Evolutionary conservation across 92 coral and sea anemone genomes (phyloP).

Genomic region (Umimayanthus chanpuru): DNA sequence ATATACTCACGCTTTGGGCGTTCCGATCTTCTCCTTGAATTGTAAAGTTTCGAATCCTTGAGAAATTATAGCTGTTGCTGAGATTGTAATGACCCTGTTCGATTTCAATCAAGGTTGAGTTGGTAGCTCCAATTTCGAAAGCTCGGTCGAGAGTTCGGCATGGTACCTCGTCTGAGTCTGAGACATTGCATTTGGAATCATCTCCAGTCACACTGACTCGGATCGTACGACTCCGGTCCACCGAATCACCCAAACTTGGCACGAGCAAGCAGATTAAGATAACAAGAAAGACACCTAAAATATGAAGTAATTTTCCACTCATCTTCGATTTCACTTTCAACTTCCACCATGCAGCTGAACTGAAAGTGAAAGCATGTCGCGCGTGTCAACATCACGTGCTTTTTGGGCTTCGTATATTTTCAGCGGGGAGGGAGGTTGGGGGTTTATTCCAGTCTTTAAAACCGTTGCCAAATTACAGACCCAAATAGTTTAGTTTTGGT

Average conservation of each 20-base stretch:
- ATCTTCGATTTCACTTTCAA: not conserved
- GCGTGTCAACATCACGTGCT: not conserved
- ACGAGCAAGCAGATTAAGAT: not conserved
- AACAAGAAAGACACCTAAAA: not conserved
- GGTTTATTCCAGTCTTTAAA: no score
- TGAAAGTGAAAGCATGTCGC: not conserved
- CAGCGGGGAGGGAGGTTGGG: no score
- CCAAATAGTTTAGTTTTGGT: no score
- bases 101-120: conserved; percentile 60
- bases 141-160: conserved; percentile 77
- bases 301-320: not conserved
- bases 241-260: not conserved
- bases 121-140: conserved; percentile 52
- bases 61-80: conserved; percentile 59
- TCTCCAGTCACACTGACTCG: conserved; percentile 51
- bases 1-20: conserved; percentile 46
- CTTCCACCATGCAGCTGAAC: no score
- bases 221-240: conserved; percentile 46
- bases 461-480: no score
- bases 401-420: no score
- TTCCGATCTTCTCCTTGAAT: conserved; percentile 56
- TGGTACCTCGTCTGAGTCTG: conserved; percentile 17
- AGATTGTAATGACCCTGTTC: conserved; percentile 67
- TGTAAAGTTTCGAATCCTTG: conserved; percentile 56
- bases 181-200: conserved; percentile 43